Conservation (phyloP, 2,888 invertebrate genomes). For the Melieria crassipennis region DNA sequence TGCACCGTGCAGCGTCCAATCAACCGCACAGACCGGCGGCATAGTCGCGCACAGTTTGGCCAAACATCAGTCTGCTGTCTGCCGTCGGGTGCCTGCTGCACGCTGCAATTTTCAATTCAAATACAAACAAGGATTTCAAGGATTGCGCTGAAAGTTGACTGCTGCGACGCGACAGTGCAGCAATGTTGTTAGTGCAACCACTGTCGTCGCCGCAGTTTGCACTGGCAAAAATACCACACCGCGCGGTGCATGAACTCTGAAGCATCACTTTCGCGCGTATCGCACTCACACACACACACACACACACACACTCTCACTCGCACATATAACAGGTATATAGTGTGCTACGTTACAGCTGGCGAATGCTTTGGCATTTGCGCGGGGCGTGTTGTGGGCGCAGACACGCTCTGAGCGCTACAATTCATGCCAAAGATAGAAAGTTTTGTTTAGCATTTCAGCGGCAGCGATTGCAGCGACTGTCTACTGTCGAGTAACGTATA, state of each 20-base stretch:
- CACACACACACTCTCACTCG: constrained; percentile 12
- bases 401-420: background rate
- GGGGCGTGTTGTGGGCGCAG: background rate
- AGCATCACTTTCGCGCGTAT: constrained; percentile 54
- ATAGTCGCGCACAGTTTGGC: background rate
- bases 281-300: constrained; percentile 28
- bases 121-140: constrained; percentile 42
- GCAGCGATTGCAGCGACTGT: background rate
- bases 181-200: constrained; percentile 6
- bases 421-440: background rate
- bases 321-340: too few relatives aligned
- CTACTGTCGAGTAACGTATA: too few relatives aligned
- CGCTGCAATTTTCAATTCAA: constrained; percentile 49
- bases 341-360: background rate
- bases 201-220: too few relatives aligned
- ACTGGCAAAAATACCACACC: too few relatives aligned
- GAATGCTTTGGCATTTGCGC: background rate
- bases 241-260: constrained; percentile 59
- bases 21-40: background rate
- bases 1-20: background rate
- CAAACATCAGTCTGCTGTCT: background rate
- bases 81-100: constrained; percentile 7
- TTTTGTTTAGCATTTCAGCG: constrained; percentile 7
- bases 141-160: constrained; percentile 44
- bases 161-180: constrained; percentile 26